Conservation (phyloP, 2,113 vertebrate genomes). For the Sarotherodon lohbergeri region DNA sequence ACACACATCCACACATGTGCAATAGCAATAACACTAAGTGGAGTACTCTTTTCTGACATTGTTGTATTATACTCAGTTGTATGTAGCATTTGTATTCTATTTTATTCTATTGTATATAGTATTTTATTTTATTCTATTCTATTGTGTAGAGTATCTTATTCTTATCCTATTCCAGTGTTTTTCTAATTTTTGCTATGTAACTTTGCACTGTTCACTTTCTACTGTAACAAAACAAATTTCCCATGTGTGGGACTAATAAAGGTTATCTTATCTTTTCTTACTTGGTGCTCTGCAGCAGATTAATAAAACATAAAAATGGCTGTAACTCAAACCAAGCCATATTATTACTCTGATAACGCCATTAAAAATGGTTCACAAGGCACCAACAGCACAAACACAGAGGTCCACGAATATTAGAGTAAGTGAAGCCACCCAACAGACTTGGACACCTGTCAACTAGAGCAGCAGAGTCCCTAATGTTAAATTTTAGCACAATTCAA, state of each 20-base stretch:
- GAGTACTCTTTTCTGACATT: not conserved
- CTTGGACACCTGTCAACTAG: not conserved
- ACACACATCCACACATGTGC: not conserved
- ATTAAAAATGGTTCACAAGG: not conserved
- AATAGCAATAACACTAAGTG: not conserved
- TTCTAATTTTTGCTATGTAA: rapidly evolving
- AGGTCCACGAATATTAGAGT: not conserved
- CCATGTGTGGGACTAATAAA: not conserved
- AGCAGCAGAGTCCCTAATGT: not conserved
- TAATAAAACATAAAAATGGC: not conserved
- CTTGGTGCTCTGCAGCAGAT: not conserved
- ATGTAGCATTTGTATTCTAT: not conserved
- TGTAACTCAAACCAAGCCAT: not conserved
- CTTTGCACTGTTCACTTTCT: rapidly evolving
- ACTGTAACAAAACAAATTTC: not conserved
- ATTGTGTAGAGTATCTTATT: not conserved
- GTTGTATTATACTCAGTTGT: not conserved
- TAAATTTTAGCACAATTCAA: not conserved
- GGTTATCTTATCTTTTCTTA: rapidly evolving
- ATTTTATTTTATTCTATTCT: not conserved
- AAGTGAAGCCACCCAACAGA: not conserved
- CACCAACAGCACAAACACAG: not conserved
- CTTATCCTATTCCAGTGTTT: not conserved
- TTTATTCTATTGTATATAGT: not conserved
- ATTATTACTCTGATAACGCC: not conserved